Conservation (phyloP, 2,797 vertebrate genomes). For the Vespertilio murinus region DNA sequence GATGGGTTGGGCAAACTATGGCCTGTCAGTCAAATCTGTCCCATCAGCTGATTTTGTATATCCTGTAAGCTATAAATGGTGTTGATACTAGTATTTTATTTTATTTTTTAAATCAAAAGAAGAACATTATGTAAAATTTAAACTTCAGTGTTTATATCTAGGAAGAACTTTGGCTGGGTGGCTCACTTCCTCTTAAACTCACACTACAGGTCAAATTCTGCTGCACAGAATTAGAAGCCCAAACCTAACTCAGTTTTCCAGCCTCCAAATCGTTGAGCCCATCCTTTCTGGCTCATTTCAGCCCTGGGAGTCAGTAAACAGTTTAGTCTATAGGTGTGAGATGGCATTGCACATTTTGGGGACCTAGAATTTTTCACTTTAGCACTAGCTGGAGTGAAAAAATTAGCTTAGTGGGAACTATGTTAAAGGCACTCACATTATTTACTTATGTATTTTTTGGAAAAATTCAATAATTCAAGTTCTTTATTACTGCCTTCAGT, state of each 20-base stretch:
- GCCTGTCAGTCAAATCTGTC: background rate
- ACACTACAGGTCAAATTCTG: background rate
- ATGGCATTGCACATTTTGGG: background rate
- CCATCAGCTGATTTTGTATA: background rate
- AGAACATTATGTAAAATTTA: background rate
- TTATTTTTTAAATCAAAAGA: background rate
- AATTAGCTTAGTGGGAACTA: background rate
- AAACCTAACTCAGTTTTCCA: background rate
- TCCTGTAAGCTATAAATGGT: background rate
- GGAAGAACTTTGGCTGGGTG: background rate
- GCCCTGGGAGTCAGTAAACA: background rate
- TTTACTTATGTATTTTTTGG: slow-evolving; percentile 15
- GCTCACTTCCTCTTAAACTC: background rate
- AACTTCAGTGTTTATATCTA: background rate
- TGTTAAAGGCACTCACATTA: slow-evolving; percentile 17
- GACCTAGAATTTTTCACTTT: slow-evolving; percentile 24
- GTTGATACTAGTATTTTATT: background rate
- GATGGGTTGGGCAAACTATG: background rate
- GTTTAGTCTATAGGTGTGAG: background rate
- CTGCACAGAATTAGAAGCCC: background rate
- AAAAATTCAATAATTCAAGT: slow-evolving; percentile 33
- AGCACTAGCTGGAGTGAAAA: background rate
- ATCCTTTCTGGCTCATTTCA: background rate
- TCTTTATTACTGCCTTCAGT: background rate
- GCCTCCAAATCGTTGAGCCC: background rate